Evolutionary conservation across 2,113 vertebrate species (phyloP).

Genomic region (Smithornis capensis): DNA sequence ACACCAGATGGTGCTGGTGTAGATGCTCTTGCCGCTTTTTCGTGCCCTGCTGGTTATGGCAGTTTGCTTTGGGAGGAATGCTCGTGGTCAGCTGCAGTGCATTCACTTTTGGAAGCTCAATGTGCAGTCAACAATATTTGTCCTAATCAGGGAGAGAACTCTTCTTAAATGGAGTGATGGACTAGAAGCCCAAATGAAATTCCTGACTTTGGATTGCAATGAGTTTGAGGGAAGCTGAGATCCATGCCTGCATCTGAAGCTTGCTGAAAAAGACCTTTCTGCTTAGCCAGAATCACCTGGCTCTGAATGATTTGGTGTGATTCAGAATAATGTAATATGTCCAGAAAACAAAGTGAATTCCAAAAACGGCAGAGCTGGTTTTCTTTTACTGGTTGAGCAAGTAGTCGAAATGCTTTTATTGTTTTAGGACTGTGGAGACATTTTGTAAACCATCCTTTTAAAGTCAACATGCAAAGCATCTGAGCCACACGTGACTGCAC

Average conservation of each 20-base stretch:
- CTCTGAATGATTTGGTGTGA: neutral
- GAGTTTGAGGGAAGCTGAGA: neutral
- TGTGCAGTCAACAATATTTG: neutral
- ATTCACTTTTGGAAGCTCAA: neutral
- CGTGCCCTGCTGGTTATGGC: slow-evolving; percentile 1
- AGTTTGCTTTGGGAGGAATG: neutral
- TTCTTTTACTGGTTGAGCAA: neutral
- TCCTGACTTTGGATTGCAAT: neutral
- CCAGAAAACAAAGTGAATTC: neutral
- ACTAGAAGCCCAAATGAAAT: neutral
- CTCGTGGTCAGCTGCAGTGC: neutral
- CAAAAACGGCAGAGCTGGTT: neutral
- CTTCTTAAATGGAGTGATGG: neutral
- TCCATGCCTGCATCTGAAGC: neutral
- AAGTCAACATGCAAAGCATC: neutral
- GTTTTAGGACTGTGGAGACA: neutral
- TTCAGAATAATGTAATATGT: neutral
- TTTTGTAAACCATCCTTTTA: neutral
- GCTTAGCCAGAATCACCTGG: neutral
- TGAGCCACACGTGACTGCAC: neutral
- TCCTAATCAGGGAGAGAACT: neutral
- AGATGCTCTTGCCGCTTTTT: neutral
- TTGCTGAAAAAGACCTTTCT: neutral
- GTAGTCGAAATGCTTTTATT: neutral
- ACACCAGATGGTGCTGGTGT: slow-evolving; percentile 36